phyloP scores from a whole-genome alignment of 2,888 invertebrate species.

The Drosophila diplacantha region DNA sequence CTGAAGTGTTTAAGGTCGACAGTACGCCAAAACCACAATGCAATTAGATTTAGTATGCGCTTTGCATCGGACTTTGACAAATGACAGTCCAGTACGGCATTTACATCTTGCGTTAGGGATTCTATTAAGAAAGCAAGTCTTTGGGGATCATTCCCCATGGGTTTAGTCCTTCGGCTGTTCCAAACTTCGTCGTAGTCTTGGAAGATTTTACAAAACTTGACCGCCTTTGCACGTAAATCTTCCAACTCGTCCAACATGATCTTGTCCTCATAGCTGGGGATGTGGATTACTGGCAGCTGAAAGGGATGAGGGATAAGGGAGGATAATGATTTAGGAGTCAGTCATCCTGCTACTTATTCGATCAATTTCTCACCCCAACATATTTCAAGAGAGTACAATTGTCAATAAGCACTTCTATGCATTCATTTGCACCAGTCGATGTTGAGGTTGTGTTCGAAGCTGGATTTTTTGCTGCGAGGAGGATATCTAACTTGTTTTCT shows the following conservation, averaged over 20 bases:
- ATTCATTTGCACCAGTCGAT: neutral
- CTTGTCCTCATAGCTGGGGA: slow-evolving; percentile 41
- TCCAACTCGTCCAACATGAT: slow-evolving; percentile 40
- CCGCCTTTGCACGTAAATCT: slow-evolving; percentile 45
- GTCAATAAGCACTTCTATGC: slow-evolving; percentile 1
- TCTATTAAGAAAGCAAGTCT: slow-evolving; percentile 17
- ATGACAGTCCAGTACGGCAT: slow-evolving; percentile 18
- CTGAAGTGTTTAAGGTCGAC: slow-evolving; percentile 40
- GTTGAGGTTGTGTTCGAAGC: neutral
- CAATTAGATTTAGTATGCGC: slow-evolving; percentile 60
- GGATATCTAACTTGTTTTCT: neutral
- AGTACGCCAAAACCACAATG: slow-evolving; percentile 49
- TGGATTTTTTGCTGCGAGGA: neutral
- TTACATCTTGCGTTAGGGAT: slow-evolving; percentile 37
- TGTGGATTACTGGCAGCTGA: slow-evolving; percentile 52
- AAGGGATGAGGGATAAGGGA: neutral
- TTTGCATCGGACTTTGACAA: slow-evolving; percentile 47
- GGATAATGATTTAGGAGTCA: neutral
- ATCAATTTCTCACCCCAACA: slow-evolving; percentile 46
- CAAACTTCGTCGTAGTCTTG: slow-evolving; percentile 43
- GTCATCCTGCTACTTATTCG: neutral
- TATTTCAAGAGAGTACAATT: slow-evolving; percentile 29
- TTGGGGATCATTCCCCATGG: neutral
- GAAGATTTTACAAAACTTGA: slow-evolving; percentile 44
- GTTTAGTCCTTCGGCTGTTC: slow-evolving; percentile 26